phyloP scores from a whole-genome alignment of 2,888 invertebrate species.

The Orthosia incerta region DNA sequence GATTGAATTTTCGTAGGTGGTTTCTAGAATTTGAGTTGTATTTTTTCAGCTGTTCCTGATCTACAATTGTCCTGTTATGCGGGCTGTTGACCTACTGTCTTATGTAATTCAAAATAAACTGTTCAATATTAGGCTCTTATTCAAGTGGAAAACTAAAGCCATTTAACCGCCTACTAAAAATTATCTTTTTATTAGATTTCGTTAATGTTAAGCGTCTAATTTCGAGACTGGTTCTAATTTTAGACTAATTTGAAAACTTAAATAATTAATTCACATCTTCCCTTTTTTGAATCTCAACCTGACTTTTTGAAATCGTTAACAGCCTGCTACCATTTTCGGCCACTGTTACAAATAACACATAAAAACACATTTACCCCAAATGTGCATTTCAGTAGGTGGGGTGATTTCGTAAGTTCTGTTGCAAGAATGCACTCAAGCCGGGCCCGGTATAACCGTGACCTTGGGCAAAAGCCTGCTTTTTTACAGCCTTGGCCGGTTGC shows the following conservation, averaged over 20 bases:
- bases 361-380: constrained; percentile 28
- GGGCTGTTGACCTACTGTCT: background rate
- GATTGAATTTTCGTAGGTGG: too few species aligned
- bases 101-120: background rate
- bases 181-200: background rate
- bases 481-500: constrained; percentile 64
- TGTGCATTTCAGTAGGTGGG: constrained; percentile 33
- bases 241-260: background rate
- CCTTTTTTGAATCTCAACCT: too few species aligned
- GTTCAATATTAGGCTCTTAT: background rate
- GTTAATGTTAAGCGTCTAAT: background rate
- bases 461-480: constrained; percentile 64
- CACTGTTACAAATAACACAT: constrained; percentile 12
- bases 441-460: constrained; percentile 65
- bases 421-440: constrained; percentile 62
- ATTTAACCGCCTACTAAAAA: background rate
- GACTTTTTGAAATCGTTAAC: too few species aligned
- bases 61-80: too few species aligned
- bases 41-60: background rate
- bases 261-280: background rate
- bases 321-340: background rate
- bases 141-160: background rate
- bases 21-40: background rate
- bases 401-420: constrained; percentile 63
- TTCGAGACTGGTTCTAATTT: background rate